phyloP scores from a whole-genome alignment of 2,797 vertebrate genomes.

The Austrolebias charrua region DNA sequence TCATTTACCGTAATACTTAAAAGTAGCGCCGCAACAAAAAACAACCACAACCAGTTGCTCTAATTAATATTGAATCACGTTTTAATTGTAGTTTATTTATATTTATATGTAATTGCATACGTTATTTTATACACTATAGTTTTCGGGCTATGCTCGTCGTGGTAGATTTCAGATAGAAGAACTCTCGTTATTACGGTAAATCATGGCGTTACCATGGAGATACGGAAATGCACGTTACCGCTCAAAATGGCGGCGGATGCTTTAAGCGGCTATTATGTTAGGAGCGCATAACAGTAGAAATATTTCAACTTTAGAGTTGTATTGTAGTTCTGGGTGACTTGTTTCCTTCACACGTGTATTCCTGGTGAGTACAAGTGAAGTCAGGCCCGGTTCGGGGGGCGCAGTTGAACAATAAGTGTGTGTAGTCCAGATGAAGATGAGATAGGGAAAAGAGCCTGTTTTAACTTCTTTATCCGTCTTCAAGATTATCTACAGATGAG shows the following conservation, averaged over 20 bases:
- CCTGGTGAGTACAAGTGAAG: slow-evolving; percentile 24
- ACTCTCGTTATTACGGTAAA: slow-evolving; percentile 45
- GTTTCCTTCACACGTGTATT: not conserved
- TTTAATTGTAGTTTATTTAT: not conserved
- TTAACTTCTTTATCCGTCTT: slow-evolving; percentile 11
- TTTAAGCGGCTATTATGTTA: not conserved
- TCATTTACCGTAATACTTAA: slow-evolving; percentile 50
- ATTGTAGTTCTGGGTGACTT: not conserved
- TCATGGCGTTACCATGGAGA: slow-evolving; percentile 68
- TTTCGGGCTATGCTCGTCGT: no score
- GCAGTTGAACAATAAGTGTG: not conserved
- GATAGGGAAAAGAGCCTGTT: not conserved
- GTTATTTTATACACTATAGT: no score
- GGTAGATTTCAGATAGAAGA: not conserved
- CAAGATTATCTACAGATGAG: slow-evolving; percentile 23
- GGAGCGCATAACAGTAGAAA: not conserved
- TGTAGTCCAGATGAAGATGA: not conserved
- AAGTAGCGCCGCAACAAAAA: not conserved
- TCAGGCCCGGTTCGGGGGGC: not conserved
- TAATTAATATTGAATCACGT: not conserved
- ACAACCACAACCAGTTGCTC: not conserved
- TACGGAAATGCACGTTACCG: slow-evolving; percentile 63
- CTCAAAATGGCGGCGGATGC: slow-evolving; percentile 21
- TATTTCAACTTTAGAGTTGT: not conserved
- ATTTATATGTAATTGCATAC: not conserved